These are phyloP conservation scores for Drosophila novamexicana DNA, from an alignment of 1,140 invertebrate species.

Conservation along the genomic window DNA sequence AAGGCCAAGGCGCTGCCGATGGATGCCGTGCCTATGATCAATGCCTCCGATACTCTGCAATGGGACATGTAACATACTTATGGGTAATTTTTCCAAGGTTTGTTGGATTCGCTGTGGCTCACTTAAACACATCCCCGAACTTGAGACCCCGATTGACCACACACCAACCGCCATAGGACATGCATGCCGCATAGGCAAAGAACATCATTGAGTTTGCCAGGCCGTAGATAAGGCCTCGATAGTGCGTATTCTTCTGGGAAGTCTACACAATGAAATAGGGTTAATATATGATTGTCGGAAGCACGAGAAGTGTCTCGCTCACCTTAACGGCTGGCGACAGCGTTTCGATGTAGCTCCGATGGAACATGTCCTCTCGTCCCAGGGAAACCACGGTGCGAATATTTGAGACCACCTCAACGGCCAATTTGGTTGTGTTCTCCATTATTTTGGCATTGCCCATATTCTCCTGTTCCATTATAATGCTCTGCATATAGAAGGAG, in stretches of 20 bases:
- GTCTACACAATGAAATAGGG: constrained; percentile 25
- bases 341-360: constrained; percentile 86
- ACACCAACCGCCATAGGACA: constrained; percentile 90
- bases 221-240: constrained; percentile 89
- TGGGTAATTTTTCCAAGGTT: neutral
- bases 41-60: constrained; percentile 88
- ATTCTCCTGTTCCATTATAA: constrained; percentile 86
- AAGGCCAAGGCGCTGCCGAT: constrained; percentile 90
- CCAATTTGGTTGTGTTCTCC: constrained; percentile 88
- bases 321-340: constrained; percentile 85
- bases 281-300: no score
- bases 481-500: constrained; percentile 88
- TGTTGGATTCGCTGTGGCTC: constrained; percentile 85
- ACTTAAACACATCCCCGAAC: constrained; percentile 90
- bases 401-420: constrained; percentile 91
- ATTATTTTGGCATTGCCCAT: constrained; percentile 87
- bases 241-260: constrained; percentile 78
- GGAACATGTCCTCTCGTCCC: constrained; percentile 88
- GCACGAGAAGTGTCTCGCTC: constrained; percentile 1
- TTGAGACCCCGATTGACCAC: constrained; percentile 87
- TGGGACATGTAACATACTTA: neutral
- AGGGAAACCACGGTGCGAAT: constrained; percentile 91
- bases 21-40: constrained; percentile 91
- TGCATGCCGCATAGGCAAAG: constrained; percentile 90
- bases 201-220: constrained; percentile 90